phyloP scores from a whole-genome alignment of 1,140 invertebrate genomes.

The Zaprionus lachaisei region DNA sequence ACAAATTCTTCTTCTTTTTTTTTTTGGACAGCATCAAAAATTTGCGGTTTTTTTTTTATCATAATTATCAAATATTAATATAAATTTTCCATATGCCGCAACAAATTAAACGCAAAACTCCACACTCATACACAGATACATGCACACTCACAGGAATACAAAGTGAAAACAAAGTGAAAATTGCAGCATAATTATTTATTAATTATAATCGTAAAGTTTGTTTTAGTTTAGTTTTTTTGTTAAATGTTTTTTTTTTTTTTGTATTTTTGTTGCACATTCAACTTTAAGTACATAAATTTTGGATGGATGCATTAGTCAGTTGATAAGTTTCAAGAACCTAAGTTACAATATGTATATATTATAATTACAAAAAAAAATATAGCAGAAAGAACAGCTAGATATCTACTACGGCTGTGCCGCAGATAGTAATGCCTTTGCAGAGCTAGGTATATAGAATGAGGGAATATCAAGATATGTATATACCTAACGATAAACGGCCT shows the following conservation, averaged over 20 bases:
- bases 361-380: conserved; percentile 23
- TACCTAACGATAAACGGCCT: not conserved
- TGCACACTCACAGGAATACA: conserved; percentile 17
- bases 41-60: not conserved
- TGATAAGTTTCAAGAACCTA: conserved; percentile 44
- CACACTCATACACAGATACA: conserved; percentile 21
- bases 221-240: conserved; percentile 25
- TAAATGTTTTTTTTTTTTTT: conserved; percentile 13
- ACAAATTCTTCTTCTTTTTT: conserved; percentile 9
- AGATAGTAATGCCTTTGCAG: not conserved
- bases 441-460: not conserved
- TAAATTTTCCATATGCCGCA: conserved; percentile 14
- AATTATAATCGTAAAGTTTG: conserved; percentile 30
- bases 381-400: conserved; percentile 4
- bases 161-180: conserved; percentile 29
- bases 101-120: conserved; percentile 34
- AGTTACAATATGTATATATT: conserved; percentile 26
- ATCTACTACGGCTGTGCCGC: conserved; percentile 2
- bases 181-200: conserved; percentile 39
- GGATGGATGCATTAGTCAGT: conserved; percentile 61
- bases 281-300: conserved; percentile 56
- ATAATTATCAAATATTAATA: conserved; percentile 36
- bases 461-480: conserved; percentile 1
- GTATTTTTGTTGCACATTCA: conserved; percentile 33
- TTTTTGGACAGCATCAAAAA: conserved; percentile 27